Evolutionary conservation across 2,888 invertebrate species (phyloP).

Genomic region (Dendrolimus houi): DNA sequence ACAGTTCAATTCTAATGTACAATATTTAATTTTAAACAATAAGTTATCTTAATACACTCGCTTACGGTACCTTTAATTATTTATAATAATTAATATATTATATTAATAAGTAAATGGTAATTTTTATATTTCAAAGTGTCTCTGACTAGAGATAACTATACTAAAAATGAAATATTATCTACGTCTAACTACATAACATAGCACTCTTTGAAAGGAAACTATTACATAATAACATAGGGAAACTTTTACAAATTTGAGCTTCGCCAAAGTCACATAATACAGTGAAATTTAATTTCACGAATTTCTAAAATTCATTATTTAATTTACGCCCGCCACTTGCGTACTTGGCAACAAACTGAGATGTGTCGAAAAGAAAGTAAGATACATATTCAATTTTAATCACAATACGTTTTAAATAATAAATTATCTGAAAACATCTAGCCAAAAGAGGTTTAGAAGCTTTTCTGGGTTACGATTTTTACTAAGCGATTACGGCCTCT

Average conservation of each 20-base stretch:
- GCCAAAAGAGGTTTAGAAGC: too few relatives aligned
- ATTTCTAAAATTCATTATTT: slow-evolving; percentile 10
- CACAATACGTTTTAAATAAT: too few relatives aligned
- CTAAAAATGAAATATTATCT: slow-evolving; percentile 57
- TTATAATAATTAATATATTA: slow-evolving; percentile 37
- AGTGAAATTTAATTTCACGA: slow-evolving; percentile 68
- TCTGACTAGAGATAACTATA: slow-evolving; percentile 73
- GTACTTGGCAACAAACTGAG: slow-evolving; percentile 9
- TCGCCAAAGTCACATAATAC: slow-evolving; percentile 53
- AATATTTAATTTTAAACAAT: slow-evolving; percentile 50
- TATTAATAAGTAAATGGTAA: slow-evolving; percentile 72
- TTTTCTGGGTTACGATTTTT: too few relatives aligned
- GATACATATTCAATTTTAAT: too few relatives aligned
- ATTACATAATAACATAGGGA: slow-evolving; percentile 20
- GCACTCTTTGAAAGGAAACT: slow-evolving; percentile 61
- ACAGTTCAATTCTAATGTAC: slow-evolving; percentile 49
- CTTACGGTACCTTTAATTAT: slow-evolving; percentile 54
- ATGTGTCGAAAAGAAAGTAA: too few relatives aligned
- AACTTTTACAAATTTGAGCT: slow-evolving; percentile 60
- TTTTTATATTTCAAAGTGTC: slow-evolving; percentile 57
- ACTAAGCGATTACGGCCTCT: too few relatives aligned
- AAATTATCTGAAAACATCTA: too few relatives aligned
- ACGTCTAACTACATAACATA: slow-evolving; percentile 59
- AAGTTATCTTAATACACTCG: slow-evolving; percentile 63
- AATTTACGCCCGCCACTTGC: slow-evolving; percentile 3